phyloP scores from a whole-genome alignment of 2,888 invertebrate species.

The Hirtodrosophila duncani region DNA sequence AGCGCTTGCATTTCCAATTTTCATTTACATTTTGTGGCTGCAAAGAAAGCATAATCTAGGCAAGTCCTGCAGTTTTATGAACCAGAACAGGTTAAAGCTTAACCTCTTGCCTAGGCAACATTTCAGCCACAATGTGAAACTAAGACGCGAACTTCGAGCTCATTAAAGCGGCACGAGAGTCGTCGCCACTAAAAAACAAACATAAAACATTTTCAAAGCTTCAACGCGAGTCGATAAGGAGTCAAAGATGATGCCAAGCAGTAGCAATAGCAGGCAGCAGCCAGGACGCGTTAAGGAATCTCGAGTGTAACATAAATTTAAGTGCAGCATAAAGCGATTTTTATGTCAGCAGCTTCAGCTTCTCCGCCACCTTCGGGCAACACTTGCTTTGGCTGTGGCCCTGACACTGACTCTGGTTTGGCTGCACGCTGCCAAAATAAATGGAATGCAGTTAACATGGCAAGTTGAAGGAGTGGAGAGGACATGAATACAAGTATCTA shows the following conservation, averaged over 20 bases:
- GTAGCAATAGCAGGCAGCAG: neutral
- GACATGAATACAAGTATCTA: no score
- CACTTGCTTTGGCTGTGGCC: no score
- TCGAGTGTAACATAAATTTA: constrained; percentile 68
- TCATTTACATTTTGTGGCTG: no score
- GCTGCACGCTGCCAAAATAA: constrained; percentile 50
- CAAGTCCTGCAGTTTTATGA: no score
- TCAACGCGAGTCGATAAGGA: constrained; percentile 46
- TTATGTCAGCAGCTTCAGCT: constrained; percentile 46
- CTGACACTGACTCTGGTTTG: neutral
- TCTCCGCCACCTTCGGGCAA: constrained; percentile 9
- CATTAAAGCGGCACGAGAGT: constrained; percentile 43
- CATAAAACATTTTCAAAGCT: constrained; percentile 51
- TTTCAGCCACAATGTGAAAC: constrained; percentile 34
- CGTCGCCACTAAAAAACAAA: constrained; percentile 42
- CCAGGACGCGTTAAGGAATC: constrained; percentile 37
- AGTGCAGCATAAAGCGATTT: constrained; percentile 64
- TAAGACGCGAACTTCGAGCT: constrained; percentile 29
- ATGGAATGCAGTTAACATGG: constrained; percentile 54
- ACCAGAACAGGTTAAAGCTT: no score
- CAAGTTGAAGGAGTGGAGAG: constrained; percentile 3
- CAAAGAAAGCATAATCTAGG: no score
- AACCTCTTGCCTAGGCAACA: constrained; percentile 23
- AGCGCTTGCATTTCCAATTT: no score
- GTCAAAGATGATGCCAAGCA: constrained; percentile 7